Conservation (phyloP, 2,888 invertebrate genomes). For the Rutpela maculata region DNA sequence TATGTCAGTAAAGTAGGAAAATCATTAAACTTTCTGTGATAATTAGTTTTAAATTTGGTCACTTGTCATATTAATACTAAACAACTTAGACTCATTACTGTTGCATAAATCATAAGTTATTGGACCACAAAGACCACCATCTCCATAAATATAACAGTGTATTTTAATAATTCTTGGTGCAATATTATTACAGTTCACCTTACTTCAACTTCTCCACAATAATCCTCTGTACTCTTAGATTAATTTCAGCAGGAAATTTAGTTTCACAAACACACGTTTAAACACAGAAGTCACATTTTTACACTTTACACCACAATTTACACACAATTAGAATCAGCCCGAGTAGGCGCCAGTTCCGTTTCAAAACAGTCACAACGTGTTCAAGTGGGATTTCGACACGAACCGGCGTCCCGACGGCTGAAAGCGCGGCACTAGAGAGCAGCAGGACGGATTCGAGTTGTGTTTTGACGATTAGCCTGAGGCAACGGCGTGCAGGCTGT, state of each 20-base stretch:
- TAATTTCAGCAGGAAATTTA: not conserved
- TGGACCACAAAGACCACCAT: no score
- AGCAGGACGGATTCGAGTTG: constrained; percentile 16
- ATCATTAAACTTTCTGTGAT: no score
- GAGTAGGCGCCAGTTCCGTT: constrained; percentile 1
- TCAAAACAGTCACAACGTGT: constrained; percentile 7
- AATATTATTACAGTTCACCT: not conserved
- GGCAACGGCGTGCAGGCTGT: constrained; percentile 29
- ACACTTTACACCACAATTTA: not conserved
- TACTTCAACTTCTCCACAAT: not conserved
- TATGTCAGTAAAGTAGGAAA: no score
- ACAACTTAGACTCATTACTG: no score
- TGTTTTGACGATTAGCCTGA: constrained; percentile 36
- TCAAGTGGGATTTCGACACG: not conserved
- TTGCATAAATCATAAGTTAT: no score
- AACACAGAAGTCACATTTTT: not conserved
- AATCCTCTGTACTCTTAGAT: not conserved
- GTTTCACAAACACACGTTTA: not conserved
- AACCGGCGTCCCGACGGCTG: constrained; percentile 35
- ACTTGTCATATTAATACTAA: no score
- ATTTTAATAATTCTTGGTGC: no score
- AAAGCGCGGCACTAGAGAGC: constrained; percentile 23
- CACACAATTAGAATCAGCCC: not conserved
- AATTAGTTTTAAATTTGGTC: no score
- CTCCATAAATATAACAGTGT: no score